A percentile compares a stretch with the other conserved stretches of the same genome.
These are phyloP conservation scores for Fregata magnificens DNA, from an alignment of 2,113 vertebrate genomes.

Conservation along the genomic window DNA sequence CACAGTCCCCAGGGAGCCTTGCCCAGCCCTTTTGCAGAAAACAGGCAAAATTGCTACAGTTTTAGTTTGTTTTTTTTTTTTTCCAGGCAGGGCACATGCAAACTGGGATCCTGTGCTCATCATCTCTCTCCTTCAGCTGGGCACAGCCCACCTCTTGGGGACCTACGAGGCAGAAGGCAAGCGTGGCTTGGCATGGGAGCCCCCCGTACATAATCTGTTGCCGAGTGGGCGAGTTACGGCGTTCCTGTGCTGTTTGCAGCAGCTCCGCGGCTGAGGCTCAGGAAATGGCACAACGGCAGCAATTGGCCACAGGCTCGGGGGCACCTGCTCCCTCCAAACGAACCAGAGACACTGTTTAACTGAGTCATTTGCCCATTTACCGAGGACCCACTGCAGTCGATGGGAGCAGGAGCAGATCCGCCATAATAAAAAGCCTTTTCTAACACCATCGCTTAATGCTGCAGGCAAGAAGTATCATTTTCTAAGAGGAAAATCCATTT, in stretches of 20 bases:
- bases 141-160: not conserved
- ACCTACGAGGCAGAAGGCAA: rapidly evolving
- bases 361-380: rapidly evolving
- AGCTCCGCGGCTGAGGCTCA: not conserved
- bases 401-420: not conserved
- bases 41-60: not conserved
- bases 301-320: not conserved
- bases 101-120: not conserved
- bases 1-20: not conserved
- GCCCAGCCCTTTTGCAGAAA: not conserved
- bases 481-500: not conserved
- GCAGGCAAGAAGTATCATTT: not conserved
- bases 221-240: rapidly evolving
- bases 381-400: rapidly evolving
- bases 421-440: not conserved
- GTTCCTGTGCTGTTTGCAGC: not conserved
- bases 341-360: rapidly evolving
- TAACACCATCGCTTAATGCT: not conserved
- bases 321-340: not conserved
- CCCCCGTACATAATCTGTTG: rapidly evolving
- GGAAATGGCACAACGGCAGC: not conserved
- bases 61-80: not conserved
- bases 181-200: not conserved
- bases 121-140: not conserved
- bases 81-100: not conserved